These are phyloP conservation scores for Sesia bembeciformis DNA, from an alignment of 2,888 invertebrate species.

Conservation along the genomic window DNA sequence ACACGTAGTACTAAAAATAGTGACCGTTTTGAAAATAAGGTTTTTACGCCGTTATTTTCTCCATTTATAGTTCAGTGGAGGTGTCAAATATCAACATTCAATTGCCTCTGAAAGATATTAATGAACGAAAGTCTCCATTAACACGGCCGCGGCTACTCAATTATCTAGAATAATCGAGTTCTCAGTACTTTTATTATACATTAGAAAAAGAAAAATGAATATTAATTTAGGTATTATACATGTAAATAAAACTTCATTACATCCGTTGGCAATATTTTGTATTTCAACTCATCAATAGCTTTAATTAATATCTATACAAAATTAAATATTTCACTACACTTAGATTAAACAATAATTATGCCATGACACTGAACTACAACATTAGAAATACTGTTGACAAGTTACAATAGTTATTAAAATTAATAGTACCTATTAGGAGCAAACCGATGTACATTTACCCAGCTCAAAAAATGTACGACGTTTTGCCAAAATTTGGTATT, in stretches of 20 bases:
- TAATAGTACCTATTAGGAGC: slow-evolving; percentile 8
- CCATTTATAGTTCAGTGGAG: neutral
- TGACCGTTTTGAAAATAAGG: too few species aligned
- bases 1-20: too few species aligned
- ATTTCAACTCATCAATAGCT: slow-evolving; percentile 66
- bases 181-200: neutral
- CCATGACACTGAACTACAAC: slow-evolving; percentile 27
- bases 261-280: slow-evolving; percentile 54
- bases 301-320: slow-evolving; percentile 64
- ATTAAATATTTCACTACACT: slow-evolving; percentile 57
- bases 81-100: neutral
- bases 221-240: neutral
- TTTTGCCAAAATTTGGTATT: slow-evolving; percentile 8
- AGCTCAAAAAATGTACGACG: slow-evolving; percentile 67
- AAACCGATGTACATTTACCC: slow-evolving; percentile 64
- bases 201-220: neutral
- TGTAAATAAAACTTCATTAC: neutral
- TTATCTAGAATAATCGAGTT: neutral
- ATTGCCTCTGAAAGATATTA: neutral
- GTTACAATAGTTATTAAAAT: slow-evolving; percentile 8
- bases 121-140: neutral
- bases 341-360: slow-evolving; percentile 30
- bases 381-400: slow-evolving; percentile 21
- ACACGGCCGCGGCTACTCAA: neutral
- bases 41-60: too few species aligned